A percentile compares a stretch with the other conserved stretches of the same genome.
These are phyloP conservation scores for Reinhardtius hippoglossoides DNA, from an alignment of 2,113 vertebrate genomes.

Conservation along the genomic window DNA sequence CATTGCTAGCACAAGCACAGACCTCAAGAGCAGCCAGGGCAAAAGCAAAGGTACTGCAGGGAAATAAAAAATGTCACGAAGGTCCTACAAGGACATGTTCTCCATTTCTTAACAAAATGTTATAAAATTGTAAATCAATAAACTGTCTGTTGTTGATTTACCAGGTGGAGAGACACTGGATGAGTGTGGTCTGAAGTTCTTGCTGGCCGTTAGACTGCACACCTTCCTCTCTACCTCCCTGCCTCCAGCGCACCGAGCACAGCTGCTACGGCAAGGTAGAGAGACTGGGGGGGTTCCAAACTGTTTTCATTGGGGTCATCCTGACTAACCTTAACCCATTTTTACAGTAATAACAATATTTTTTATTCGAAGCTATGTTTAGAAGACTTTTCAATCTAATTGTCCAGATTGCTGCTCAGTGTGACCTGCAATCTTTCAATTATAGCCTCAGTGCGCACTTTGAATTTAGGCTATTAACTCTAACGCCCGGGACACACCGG, in stretches of 20 bases:
- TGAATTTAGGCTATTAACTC: too few species aligned
- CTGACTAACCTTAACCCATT: too few species aligned
- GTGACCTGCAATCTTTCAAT: too few species aligned
- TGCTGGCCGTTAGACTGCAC: conserved; percentile 94
- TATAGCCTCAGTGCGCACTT: too few species aligned
- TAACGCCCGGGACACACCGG: too few species aligned
- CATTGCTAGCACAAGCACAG: conserved; percentile 95
- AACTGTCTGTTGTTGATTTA: conserved; percentile 12
- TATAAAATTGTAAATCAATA: not conserved
- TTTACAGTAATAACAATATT: too few species aligned
- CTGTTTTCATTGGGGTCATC: not conserved
- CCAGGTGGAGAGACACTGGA: conserved; percentile 96
- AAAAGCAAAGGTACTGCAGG: conserved; percentile 87
- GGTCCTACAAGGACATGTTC: not conserved
- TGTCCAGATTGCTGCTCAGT: too few species aligned
- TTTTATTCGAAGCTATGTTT: too few species aligned
- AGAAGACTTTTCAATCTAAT: too few species aligned
- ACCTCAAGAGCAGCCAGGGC: conserved; percentile 92
- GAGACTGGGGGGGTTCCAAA: not conserved
- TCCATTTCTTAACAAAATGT: not conserved
- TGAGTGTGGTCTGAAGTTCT: conserved; percentile 96
- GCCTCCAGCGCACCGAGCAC: conserved; percentile 90
- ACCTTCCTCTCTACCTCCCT: conserved; percentile 94
- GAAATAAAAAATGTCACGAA: not conserved
- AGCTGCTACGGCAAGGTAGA: conserved; percentile 92